Base-by-base conservation (phyloP, 1,140 invertebrate species). In the Daktulosphaira vitifoliae region DNA sequence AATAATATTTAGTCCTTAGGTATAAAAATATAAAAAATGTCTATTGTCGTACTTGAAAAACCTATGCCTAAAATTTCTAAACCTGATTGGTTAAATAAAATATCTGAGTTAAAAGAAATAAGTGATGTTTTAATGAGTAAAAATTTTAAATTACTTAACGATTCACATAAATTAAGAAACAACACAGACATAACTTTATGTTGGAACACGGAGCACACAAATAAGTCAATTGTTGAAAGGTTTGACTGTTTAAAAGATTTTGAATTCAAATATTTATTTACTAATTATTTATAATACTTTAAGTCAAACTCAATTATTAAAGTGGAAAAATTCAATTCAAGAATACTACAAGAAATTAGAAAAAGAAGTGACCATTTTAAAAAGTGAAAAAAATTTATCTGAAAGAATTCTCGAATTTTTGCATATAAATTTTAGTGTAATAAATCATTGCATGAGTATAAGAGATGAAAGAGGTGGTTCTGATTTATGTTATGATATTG, bases 401-500 rank as follows among this genome's bases (percentile, higher is more conserved):
- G 90, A 93, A 72, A 78, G 81, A 42, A 81, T 88, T 66, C 74
- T 92, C 23, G 89, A 93, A 72, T 78, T 79, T 50, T 77, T 91
- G 26, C 83, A 84, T 65, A 79, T 84, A 49, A 86, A 87, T 11
- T 74, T 90, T 15, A 82, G 85, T 65, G 81, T 92, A 5, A 81
- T 84, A 25, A 82, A 82, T 51, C 87, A 92, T 74, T 89, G 88
- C 71, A 79, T 92, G 42, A 85, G 84, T 0, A 84, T 86, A 71
- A 80, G 90, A 67, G 90, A 92, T 71, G 83, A 84, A 39, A 81
- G 89, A 52, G 78, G 84, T 65, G 81, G 81, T 16, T 81, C 83
- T n/a, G 90, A 93, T 74, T 76, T 91, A 25, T 90, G 90, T 3
- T 84, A 87, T 65, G 91, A 93, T 76, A 84, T 90, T 68, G 85